Evolutionary conservation across 1,140 invertebrate species (phyloP), one percentile per base, ranked within the genome.

Genomic region (Melipona quadrifasciata): DNA sequence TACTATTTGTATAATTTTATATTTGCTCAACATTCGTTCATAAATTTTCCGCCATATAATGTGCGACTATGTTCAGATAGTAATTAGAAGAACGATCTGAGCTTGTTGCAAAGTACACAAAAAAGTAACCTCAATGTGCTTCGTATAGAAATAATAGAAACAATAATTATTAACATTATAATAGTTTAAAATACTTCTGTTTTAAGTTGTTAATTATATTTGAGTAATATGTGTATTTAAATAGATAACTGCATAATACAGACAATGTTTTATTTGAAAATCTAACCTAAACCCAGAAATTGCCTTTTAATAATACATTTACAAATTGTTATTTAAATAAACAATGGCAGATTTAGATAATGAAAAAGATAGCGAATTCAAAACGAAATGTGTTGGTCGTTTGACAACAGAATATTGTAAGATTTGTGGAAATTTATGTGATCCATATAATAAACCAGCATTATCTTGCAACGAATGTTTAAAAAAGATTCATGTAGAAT

Each of bases 401-500:
- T 34, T 47, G 17, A 65, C 16, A 1, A n/a, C 14, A 11, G 76
- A 85, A 31, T 71, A 21, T 72, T 94, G 93, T 71, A 94, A 93
- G 84, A 91, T 85, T 19, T 94, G 94, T 77, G 55, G 27, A 27
- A 34, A 88, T 61, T 8, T 76, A 27, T 91, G 91, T 53, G 89
- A 94, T 84, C 88, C 93, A 3, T 92, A 93, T 21, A 64, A 72
- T 57, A 92, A 91, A 53, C 93, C 94, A 51, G 90, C 88, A 17
- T 57, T 95, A 58, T 58, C 65, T 31, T 95, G 94, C 47, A 70
- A 65, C 31, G 90, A 92, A 67, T 97, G 97, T 89, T 89, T 92
- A 1, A 87, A 89, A 86, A 95, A 95, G 86, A 95, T 97, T 55
- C 97, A 97, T 90, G 91, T 96, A 24, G 93, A 93, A 27, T 97